These are phyloP conservation scores for Dasyprocta punctata DNA, from an alignment of 2,113 vertebrate species.

Conservation along the genomic window DNA sequence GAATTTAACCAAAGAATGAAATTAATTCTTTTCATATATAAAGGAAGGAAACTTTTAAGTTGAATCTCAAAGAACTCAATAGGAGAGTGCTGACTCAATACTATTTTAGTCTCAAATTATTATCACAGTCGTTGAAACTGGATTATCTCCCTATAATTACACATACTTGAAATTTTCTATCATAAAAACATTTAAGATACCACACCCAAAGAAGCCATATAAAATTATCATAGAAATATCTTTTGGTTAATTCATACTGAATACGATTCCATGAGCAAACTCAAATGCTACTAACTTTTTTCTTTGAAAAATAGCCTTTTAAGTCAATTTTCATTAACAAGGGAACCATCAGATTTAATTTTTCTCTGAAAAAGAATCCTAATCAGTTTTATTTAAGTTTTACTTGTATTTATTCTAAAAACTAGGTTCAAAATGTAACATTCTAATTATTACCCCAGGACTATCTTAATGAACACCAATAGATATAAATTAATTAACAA, in stretches of 20 bases:
- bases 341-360: slow-evolving; percentile 39
- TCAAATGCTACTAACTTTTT: slow-evolving; percentile 50
- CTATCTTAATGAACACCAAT: slow-evolving; percentile 36
- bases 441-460: neutral
- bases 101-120: neutral
- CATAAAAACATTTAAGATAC: slow-evolving; percentile 21
- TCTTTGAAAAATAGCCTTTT: slow-evolving; percentile 51
- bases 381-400: neutral
- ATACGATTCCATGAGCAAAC: slow-evolving; percentile 39
- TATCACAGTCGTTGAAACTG: neutral
- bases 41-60: slow-evolving; percentile 34
- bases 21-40: slow-evolving; percentile 53
- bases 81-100: neutral
- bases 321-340: slow-evolving; percentile 45
- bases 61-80: slow-evolving; percentile 6
- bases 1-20: slow-evolving; percentile 82
- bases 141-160: neutral
- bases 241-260: slow-evolving; percentile 12
- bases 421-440: slow-evolving; percentile 30
- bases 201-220: slow-evolving; percentile 12
- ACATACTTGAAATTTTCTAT: neutral
- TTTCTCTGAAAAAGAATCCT: slow-evolving; percentile 45
- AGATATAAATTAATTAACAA: neutral
- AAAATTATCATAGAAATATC: slow-evolving; percentile 33
- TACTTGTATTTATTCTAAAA: slow-evolving; percentile 48